Evolutionary conservation across 2,113 vertebrate species (phyloP), one percentile per base, ranked within the genome.

Genomic region (Gymnarchus niloticus): DNA sequence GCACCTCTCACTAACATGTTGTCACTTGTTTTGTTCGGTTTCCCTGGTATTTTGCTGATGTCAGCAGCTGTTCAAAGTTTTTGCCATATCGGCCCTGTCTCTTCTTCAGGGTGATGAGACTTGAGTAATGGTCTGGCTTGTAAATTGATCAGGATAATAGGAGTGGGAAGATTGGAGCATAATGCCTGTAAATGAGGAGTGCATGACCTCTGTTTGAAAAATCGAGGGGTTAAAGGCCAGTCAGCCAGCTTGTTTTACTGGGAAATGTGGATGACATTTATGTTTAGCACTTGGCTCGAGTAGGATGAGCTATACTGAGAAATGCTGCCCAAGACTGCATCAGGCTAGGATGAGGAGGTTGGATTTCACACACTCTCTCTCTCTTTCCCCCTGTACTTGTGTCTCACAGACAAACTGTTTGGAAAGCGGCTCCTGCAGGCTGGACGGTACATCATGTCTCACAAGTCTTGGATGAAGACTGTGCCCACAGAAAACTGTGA

Each of bases 381-480:
- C 52, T 85, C 1, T 87, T 73, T 84, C 17, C 87, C 59, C 88
- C 21, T 89, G 85, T 85, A 56, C 73, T 65, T 69, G 46, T 83
- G 73, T 78, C 33, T 88, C 87, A 85, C 94, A 99, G 98, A 99
- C 92, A 99, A 99, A 90, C 93, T 99, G 78, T 99, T 99, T 12
- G 98, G 98, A 87, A 99, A 98, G 95, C 92, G 96, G 81, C 96
- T 99, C 87, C 94, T 98, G 85, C 97, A 98, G 91, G 97, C 97
- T 0, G 98, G 98, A 56, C 96, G 97, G 83, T 97, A 99, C 95
- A 96, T 99, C 94, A 97, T 99, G 95, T 98, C 97, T 90, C 97
- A 98, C 92, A 99, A 98, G 89, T 98, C 98, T 23, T 99, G 98
- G 98, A 99, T 99, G 98, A 99, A 97, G 91, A 98, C 98, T 0